Conservation (phyloP, 1,140 invertebrate genomes). For the Cyphomyrmex costatus region DNA sequence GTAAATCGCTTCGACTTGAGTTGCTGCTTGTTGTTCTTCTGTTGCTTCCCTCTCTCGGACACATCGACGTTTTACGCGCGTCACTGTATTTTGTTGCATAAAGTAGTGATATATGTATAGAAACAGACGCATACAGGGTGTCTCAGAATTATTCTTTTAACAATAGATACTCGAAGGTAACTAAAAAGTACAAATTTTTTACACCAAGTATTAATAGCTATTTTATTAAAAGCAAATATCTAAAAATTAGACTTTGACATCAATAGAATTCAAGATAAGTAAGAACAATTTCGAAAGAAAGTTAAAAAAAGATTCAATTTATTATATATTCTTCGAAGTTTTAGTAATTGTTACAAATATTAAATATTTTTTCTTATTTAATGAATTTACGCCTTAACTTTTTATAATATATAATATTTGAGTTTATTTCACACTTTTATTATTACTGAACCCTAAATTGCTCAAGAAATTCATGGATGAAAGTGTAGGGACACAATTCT, state of each 20-base stretch:
- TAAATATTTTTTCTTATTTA: background rate
- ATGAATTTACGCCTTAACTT: background rate
- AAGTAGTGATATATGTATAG: slow-evolving; percentile 66
- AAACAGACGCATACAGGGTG: slow-evolving; percentile 2
- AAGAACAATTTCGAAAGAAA: background rate
- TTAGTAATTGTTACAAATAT: background rate
- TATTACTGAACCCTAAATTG: background rate
- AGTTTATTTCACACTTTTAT: background rate
- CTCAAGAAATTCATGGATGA: slow-evolving; percentile 4
- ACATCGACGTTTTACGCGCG: slow-evolving; percentile 73
- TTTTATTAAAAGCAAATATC: background rate
- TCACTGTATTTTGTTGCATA: slow-evolving; percentile 73
- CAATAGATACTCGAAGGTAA: background rate
- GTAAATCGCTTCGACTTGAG: slow-evolving; percentile 80
- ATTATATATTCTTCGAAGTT: background rate
- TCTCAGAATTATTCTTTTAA: background rate
- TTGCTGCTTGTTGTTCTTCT: slow-evolving; percentile 82
- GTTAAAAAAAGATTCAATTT: background rate
- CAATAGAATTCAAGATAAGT: background rate
- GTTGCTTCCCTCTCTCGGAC: slow-evolving; percentile 66
- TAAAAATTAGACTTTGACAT: background rate
- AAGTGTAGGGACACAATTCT: slow-evolving; percentile 28
- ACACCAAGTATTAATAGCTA: background rate
- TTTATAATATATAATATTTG: background rate
- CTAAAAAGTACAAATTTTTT: background rate